Base-by-base conservation (phyloP, 2,113 vertebrate genomes). In the Turdus rufiventris region DNA sequence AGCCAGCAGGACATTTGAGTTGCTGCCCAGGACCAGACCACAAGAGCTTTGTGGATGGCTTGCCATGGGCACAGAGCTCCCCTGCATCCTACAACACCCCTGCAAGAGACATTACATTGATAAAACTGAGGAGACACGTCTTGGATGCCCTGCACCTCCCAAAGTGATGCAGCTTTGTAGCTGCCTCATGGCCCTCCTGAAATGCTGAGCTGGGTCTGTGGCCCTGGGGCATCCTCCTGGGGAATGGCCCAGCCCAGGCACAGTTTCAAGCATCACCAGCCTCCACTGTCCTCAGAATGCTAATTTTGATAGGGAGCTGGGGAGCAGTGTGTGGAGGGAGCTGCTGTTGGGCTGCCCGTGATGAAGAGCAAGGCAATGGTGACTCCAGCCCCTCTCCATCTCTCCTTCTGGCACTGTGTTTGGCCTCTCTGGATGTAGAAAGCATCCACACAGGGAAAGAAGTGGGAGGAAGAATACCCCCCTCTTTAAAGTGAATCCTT, bases 111-210 rank as follows among this genome's bases (percentile, higher is more conserved):
- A 21, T 24, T 11, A 25, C 25, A 38, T 42, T 0, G 8, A 74
- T 0, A 2, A 57, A 74, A 86, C 0, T 18, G 75, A 78, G 56
- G 33, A 65, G 21, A 34, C 0, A 7, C 18, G 9, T 57, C 48
- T 48, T 4, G 2, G 36, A 50, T 34, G 42, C 38, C 42, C 24
- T 1, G 1, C 23, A 34, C 2, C 1, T 18, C 53, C 24, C 5
- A 5, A 31, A 58, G 48, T 1, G 4, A 58, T 23, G 75, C 12
- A 66, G 62, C 29, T 61, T 31, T 0, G 0, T 1, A 8, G 47
- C 33, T 71, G 47, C 40, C 61, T 34, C 5, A 4, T 8, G 26
- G 29, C 14, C 53, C 43, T 24, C 2, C 2, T 53, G 20, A 70
- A 60, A 85, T 25, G 20, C 23, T 56, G 23, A 78, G 16, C 21